Percentiles rank a stretch among this genome's conserved stretches.
These are phyloP conservation scores for Oryzaephilus surinamensis DNA, from an alignment of 1,140 invertebrate species.

Conservation along the genomic window DNA sequence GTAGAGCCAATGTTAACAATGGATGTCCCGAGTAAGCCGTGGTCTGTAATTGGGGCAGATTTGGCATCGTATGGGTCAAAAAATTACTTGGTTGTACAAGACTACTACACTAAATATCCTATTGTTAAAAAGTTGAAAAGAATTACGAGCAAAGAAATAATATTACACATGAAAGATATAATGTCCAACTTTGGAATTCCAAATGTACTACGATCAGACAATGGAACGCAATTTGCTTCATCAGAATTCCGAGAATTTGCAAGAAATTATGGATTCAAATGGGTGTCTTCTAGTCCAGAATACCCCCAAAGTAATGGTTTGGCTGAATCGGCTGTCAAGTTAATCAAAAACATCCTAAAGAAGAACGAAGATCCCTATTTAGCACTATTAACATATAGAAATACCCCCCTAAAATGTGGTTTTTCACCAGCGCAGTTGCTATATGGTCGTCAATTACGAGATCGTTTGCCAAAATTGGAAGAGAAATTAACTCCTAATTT, in stretches of 20 bases:
- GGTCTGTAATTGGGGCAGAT: slow-evolving; percentile 5
- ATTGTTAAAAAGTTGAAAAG: slow-evolving; percentile 2
- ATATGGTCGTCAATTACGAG: background rate
- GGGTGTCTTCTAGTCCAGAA: slow-evolving; percentile 2
- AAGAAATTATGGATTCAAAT: slow-evolving; percentile 6
- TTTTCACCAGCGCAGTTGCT: slow-evolving; percentile 3
- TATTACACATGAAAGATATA: slow-evolving; percentile 4
- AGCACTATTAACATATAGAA: background rate
- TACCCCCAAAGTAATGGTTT: slow-evolving; percentile 5
- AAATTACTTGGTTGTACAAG: slow-evolving; percentile 4
- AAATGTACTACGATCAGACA: slow-evolving; percentile 3
- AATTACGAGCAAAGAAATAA: background rate
- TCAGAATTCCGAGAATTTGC: slow-evolving; percentile 8
- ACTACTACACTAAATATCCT: slow-evolving; percentile 9
- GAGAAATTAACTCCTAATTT: background rate
- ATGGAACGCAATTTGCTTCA: slow-evolving; percentile 3
- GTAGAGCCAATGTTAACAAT: slow-evolving; percentile 2
- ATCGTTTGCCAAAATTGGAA: background rate
- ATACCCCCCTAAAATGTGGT: slow-evolving; percentile 4
- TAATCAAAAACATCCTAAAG: slow-evolving; percentile 2
- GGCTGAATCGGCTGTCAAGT: slow-evolving; percentile 8
- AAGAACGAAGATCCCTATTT: slow-evolving; percentile 2
- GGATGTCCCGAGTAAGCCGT: slow-evolving; percentile 3
- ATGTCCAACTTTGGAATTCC: slow-evolving; percentile 4
- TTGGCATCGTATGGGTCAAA: background rate